phyloP scores from a whole-genome alignment of 2,113 vertebrate species.

The Maccullochella peelii region DNA sequence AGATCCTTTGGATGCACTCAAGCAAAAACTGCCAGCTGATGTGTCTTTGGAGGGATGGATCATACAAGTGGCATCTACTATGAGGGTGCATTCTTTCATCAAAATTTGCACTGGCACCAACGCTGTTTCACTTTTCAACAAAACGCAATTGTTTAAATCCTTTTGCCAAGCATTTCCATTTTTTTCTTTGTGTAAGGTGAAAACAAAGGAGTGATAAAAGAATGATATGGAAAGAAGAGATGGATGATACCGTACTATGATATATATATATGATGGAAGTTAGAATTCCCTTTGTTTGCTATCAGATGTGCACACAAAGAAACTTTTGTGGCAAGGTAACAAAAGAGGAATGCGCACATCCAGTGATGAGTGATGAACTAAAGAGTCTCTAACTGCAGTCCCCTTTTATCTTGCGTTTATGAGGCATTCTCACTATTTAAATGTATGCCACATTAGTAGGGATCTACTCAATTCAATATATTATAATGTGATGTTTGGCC shows the following conservation, averaged over 20 bases:
- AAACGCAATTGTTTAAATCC: not conserved
- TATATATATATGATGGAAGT: not conserved
- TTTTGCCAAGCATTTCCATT: not conserved
- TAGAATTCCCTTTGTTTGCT: constrained; percentile 21
- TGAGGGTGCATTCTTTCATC: not conserved
- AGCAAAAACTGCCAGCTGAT: not conserved
- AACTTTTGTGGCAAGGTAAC: constrained; percentile 34
- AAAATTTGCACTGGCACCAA: not conserved
- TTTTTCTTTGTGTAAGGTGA: not conserved
- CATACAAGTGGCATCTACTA: not conserved
- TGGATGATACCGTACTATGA: not conserved
- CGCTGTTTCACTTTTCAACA: not conserved
- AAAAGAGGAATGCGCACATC: constrained; percentile 31
- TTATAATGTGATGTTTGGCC: constrained; percentile 82
- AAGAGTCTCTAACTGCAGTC: not conserved
- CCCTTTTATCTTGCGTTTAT: constrained; percentile 51
- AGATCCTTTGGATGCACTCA: not conserved
- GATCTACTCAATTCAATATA: constrained; percentile 80
- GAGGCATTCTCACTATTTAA: constrained; percentile 71
- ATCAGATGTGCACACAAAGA: constrained; percentile 22
- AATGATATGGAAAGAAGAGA: constrained; percentile 10
- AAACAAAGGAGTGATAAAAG: not conserved
- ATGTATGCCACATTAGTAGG: constrained; percentile 77
- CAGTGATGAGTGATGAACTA: not conserved
- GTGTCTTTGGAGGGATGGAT: not conserved